Base-by-base conservation (phyloP, 30 jellyfish, hydroid and myxozoan genomes). In the Cassiopea xamachana region DNA sequence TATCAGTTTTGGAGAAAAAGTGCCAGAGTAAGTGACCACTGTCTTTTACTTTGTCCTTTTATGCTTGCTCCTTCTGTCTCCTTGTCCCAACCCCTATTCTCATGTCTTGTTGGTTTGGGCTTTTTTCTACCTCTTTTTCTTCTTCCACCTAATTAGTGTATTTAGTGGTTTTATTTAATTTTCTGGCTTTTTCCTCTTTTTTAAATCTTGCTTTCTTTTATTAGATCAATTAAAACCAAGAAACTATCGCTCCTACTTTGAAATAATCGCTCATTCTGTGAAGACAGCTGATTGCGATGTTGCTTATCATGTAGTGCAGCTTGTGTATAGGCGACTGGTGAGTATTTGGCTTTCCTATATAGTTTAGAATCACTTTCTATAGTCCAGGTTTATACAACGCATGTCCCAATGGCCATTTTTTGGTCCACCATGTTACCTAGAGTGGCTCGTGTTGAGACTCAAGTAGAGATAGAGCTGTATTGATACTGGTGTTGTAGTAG, bases 1-100 rank as follows among this genome's bases (percentile, higher is more conserved):
- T 69, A 48, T 82, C 82, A 18, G 45, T 82, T 82, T 14, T 70
- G 55, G 82, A 82, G 47, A 48, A 48, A 13, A 60, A 49, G 55
- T 27, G 55, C 48, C 75, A 13, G 48, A 78, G 87, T 61, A 13
- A 8, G 75, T 48, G 7, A 43, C 4, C 64, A 10, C 67, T 75
- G 84, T 14, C 14, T 46, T 16, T 8, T 51, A 51, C 64, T 9
- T 51, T 51, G 4, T 51, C 64, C 64, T 51, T 51, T 51, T 51
- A 4, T 51, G 9, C 64, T 51, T 9, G 9, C 9, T 51, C 64
- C 64, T 51, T 2, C 9, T 51, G n/a, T n/a, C n/a, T n/a, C n/a
- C n/a, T n/a, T n/a, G n/a, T n/a, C n/a, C n/a, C n/a, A n/a, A n/a
- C n/a, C n/a, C n/a, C n/a, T n/a, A n/a, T 51, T 51, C 9, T 2